phyloP scores from a whole-genome alignment of 1,140 invertebrate genomes.

The Zelostemma sp. region DNA sequence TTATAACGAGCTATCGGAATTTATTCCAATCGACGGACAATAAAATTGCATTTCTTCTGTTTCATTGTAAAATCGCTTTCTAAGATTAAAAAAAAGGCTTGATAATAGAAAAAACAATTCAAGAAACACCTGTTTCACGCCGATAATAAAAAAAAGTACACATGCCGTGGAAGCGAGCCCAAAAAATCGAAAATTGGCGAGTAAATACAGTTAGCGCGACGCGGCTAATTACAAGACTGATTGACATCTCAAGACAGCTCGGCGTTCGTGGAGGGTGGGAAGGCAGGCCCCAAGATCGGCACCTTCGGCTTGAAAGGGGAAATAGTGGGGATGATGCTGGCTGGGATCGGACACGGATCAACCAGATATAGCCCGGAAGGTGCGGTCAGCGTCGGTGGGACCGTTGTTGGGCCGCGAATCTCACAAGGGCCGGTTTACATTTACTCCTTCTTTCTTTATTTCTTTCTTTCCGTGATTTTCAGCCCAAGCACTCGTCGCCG shows the following conservation, averaged over 20 bases:
- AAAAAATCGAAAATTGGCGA: slow-evolving; percentile 16
- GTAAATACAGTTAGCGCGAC: slow-evolving; percentile 21
- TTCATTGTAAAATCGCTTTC: too few species aligned
- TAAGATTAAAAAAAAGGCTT: too few species aligned
- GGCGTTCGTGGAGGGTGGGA: slow-evolving; percentile 33
- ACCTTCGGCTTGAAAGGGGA: background rate
- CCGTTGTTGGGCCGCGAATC: slow-evolving; percentile 63
- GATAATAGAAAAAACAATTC: too few species aligned
- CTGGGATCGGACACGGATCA: slow-evolving; percentile 37
- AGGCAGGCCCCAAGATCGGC: slow-evolving; percentile 18
- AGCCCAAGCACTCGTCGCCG: slow-evolving; percentile 20
- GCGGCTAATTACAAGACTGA: slow-evolving; percentile 64
- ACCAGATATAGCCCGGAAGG: slow-evolving; percentile 63
- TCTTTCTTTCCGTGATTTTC: slow-evolving; percentile 54
- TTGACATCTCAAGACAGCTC: slow-evolving; percentile 46
- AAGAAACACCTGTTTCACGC: too few species aligned
- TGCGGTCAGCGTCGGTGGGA: slow-evolving; percentile 69
- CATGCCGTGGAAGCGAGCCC: too few species aligned
- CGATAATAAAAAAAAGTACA: too few species aligned
- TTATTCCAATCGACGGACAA: too few species aligned
- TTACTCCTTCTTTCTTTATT: slow-evolving; percentile 56
- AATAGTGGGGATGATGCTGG: slow-evolving; percentile 17
- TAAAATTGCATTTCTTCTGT: too few species aligned
- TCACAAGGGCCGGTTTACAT: slow-evolving; percentile 71
- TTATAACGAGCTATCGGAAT: too few species aligned